Base-by-base conservation (phyloP, 2,888 invertebrate species). In the Phyllotreta cruciferae region DNA sequence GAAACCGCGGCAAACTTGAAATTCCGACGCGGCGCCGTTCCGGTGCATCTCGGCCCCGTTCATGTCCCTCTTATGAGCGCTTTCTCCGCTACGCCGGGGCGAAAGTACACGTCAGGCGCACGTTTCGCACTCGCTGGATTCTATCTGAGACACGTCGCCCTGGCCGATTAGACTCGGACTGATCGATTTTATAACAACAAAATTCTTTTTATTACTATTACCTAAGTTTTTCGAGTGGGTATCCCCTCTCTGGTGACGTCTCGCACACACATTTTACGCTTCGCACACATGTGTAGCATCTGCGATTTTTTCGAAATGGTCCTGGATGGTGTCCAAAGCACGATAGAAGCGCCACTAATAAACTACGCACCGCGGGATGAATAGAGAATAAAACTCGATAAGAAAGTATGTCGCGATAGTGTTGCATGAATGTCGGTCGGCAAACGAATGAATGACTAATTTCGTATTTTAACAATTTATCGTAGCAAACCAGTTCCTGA, bases 1-100 rank as follows among this genome's bases (percentile, higher is more conserved):
- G 35, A 60, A 56, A 56, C 62, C 68, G 70, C 63, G 24, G 24
- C 68, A 68, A 68, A 70, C 64, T 70, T 65, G 63, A 70, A 70
- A 47, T 62, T 66, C 66, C 53, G 52, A 54, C 24, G 24, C 24
- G 24, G 24, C 24, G 24, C 47, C 66, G 35, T 49, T 24, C 24
- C 24, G 60, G 47, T 54, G 56, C 38, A 58, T 63, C 56, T 60
- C 39, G 58, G 9, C 35, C 13, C 37, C 42, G 42, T 42, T 53
- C 34, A 42, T 56, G 42, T 56, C 38, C 13, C 37, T 37, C 36
- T 36, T 38, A 38, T 36, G 6, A 10, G 54, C 38, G 45, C 47
- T 60, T 49, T 54, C 41, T 58, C 58, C 62, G 60, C 56, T 56
- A 9, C 38, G 42, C 36, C 13, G 24, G 39, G 42, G 13, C 10